Evolutionary conservation across 2,888 invertebrate genomes (phyloP).

Genomic region (Drosophila barbarae): DNA sequence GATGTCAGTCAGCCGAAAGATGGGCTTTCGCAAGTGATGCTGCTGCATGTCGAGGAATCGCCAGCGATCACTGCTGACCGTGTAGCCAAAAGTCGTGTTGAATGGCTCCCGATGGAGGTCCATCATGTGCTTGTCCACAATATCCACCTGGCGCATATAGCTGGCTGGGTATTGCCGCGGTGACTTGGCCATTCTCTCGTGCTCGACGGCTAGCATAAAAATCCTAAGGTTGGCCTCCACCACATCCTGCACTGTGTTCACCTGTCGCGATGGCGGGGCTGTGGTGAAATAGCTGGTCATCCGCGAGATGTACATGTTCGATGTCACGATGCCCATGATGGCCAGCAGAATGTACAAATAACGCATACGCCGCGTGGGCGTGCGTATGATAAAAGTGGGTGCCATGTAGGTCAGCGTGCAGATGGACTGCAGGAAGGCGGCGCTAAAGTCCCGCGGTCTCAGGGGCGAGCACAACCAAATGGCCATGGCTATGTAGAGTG

Average conservation of each 20-base stretch:
- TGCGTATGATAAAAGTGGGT: slow-evolving; percentile 52
- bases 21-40: slow-evolving; percentile 53
- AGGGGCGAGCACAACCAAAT: slow-evolving; percentile 68
- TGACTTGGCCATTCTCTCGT: slow-evolving; percentile 34
- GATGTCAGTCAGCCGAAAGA: slow-evolving; percentile 65
- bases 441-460: slow-evolving; percentile 54
- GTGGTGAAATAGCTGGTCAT: slow-evolving; percentile 72
- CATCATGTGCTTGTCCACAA: slow-evolving; percentile 40
- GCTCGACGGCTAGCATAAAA: slow-evolving; percentile 54
- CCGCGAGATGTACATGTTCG: slow-evolving; percentile 70
- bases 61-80: slow-evolving; percentile 73
- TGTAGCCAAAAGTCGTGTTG: slow-evolving; percentile 66
- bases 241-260: slow-evolving; percentile 66
- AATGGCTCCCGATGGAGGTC: slow-evolving; percentile 59
- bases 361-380: slow-evolving; percentile 56
- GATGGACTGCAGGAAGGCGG: slow-evolving; percentile 64
- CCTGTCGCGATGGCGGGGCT: slow-evolving; percentile 50
- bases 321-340: slow-evolving; percentile 62
- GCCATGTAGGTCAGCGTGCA: slow-evolving; percentile 57
- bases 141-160: slow-evolving; percentile 53
- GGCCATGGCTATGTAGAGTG: slow-evolving; percentile 55
- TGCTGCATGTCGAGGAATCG: slow-evolving; percentile 67
- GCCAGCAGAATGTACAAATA: slow-evolving; percentile 57
- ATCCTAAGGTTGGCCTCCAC: slow-evolving; percentile 62
- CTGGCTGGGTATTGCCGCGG: slow-evolving; percentile 40